phyloP scores from a whole-genome alignment of 1,140 invertebrate species.

The Lerema accius region DNA sequence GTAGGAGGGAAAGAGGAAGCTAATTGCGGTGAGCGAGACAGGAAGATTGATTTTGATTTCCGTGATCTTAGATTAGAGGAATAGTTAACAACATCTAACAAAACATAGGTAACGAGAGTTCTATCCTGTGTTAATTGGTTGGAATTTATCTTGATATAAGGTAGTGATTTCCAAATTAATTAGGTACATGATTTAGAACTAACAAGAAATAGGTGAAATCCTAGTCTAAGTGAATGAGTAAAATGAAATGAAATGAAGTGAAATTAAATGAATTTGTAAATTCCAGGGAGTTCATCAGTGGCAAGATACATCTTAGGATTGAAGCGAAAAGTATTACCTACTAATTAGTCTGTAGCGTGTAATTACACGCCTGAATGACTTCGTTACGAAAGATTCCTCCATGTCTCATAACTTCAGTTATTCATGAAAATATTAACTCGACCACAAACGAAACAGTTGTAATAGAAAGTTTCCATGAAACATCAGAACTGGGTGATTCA shows the following conservation, averaged over 20 bases:
- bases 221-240: too few species aligned
- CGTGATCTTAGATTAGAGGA: constrained; percentile 29
- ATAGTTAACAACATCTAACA: constrained; percentile 9
- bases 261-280: too few species aligned
- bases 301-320: neutral
- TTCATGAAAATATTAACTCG: constrained; percentile 17
- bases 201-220: too few species aligned
- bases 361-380: neutral
- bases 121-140: constrained; percentile 2
- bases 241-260: too few species aligned
- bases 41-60: constrained; percentile 20
- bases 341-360: too few species aligned
- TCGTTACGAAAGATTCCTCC: constrained; percentile 13
- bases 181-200: neutral
- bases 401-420: constrained; percentile 25
- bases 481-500: constrained; percentile 36
- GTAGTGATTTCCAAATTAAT: neutral
- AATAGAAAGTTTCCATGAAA: constrained; percentile 34
- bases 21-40: neutral
- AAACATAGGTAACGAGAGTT: constrained; percentile 6
- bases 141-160: neutral
- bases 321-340: neutral
- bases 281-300: too few species aligned
- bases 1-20: constrained; percentile 10
- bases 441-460: constrained; percentile 27